Evolutionary conservation across 2,113 vertebrate genomes (phyloP), one percentile per base, ranked within the genome.

Genomic region (Sturnira hondurensis): DNA sequence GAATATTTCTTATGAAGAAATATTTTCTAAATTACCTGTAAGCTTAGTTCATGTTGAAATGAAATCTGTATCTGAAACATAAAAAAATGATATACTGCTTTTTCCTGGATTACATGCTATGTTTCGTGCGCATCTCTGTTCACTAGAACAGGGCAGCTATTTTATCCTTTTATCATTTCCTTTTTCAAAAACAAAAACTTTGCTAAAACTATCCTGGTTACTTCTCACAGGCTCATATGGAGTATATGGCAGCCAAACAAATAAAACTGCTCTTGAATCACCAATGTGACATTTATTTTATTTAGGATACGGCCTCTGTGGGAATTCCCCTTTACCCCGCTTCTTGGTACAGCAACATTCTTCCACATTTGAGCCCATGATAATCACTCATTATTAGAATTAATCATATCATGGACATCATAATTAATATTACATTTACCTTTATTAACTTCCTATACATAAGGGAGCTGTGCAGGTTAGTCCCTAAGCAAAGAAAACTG

Each of bases 131-230:
- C 22, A 89, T 47, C 56, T 86, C 50, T 73, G 31, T 81, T 91
- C 89, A 71, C 82, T 2, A 77, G 63, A 81, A 91, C 38, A 83
- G 78, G 74, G 26, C 86, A 77, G 47, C 11, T 36, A 38, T 85
- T 81, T 82, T 82, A 52, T 41, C 28, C 17, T 92, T 89, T 76
- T n/a, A 83, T 89, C 20, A 41, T 61, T 89, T 76, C 36, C 24
- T 86, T 93, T 95, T 86, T 77, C 54, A 96, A 47, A 93, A 95
- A 86, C 26, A 86, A 52, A 83, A 96, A 86, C 17, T 78, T 95
- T 77, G 31, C 67, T 86, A 71, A 86, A 78, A 86, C 2, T 86
- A 38, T 78, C 17, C 50, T 91, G 63, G 28, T 92, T 86, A 78
- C 41, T 93, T 89, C 83, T 95, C 67, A 45, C 73, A 52, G 20